A percentile compares a stretch with the other conserved stretches of the same genome.
Conservation (phyloP, 1,140 invertebrate genomes). For the Drosophila arizonae region DNA sequence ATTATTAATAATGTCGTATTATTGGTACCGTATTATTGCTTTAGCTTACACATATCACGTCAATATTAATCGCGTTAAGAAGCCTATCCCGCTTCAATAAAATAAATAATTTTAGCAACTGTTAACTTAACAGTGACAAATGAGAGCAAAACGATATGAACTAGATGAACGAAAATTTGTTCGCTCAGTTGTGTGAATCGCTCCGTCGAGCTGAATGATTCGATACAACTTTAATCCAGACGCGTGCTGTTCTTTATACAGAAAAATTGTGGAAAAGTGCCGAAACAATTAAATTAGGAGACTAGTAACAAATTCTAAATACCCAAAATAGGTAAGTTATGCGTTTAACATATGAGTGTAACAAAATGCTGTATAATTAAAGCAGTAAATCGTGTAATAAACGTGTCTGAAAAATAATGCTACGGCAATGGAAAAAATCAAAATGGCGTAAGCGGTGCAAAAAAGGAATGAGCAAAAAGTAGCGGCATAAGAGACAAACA, state of each 20-base stretch:
- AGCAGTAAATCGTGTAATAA: neutral
- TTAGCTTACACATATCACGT: neutral
- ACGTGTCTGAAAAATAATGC: neutral
- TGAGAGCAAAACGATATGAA: neutral
- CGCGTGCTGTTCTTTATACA: conserved; percentile 24
- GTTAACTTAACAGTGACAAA: neutral
- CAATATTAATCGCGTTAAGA: too few relatives aligned
- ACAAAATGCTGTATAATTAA: neutral
- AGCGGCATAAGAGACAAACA: conserved; percentile 20
- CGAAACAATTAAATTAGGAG: conserved; percentile 16
- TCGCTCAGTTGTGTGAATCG: neutral
- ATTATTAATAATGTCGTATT: neutral
- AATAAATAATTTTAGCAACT: neutral
- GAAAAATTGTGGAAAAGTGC: conserved; percentile 39
- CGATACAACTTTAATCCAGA: conserved; percentile 22
- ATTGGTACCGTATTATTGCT: too few relatives aligned
- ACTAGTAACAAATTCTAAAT: conserved; percentile 17
- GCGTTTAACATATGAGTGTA: too few relatives aligned
- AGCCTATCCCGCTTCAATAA: too few relatives aligned
- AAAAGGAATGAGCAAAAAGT: conserved; percentile 27
- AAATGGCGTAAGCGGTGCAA: conserved; percentile 66
- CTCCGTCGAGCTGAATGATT: neutral
- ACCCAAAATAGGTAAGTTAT: conserved; percentile 17
- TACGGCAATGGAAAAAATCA: conserved; percentile 53
- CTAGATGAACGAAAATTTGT: neutral